phyloP scores from a whole-genome alignment of 2,113 vertebrate species.

The Callipepla californica region DNA sequence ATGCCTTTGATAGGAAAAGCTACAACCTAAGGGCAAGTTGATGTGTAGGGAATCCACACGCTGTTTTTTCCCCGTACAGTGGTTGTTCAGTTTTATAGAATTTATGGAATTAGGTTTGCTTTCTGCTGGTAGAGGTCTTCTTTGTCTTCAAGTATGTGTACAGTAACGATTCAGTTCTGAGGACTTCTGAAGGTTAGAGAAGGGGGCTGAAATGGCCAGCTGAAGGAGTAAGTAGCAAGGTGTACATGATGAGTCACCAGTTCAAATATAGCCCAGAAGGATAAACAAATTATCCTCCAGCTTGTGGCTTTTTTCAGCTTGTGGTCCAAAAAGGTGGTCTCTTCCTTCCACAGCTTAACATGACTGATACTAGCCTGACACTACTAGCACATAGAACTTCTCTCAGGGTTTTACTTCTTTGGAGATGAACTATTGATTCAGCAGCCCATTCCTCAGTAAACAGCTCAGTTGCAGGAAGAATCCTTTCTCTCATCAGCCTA shows the following conservation, averaged over 20 bases:
- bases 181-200: not conserved
- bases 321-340: not conserved
- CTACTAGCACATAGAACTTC: not conserved
- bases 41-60: not conserved
- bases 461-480: not conserved
- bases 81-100: not conserved
- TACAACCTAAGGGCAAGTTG: fast-evolving
- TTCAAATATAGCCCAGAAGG: constrained; percentile 36
- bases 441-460: not conserved
- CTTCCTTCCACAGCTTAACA: not conserved
- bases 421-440: constrained; percentile 4
- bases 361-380: not conserved
- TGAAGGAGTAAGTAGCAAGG: not conserved
- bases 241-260: not conserved
- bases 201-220: not conserved
- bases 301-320: not conserved
- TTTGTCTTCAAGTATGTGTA: not conserved
- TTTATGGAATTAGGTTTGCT: not conserved
- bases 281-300: constrained; percentile 15
- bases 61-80: not conserved
- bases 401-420: not conserved
- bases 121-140: not conserved
- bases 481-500: not conserved
- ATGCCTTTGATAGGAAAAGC: not conserved
- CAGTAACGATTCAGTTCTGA: not conserved